These are phyloP conservation scores for Monomorium pharaonis DNA, from an alignment of 1,140 invertebrate genomes.

Conservation along the genomic window DNA sequence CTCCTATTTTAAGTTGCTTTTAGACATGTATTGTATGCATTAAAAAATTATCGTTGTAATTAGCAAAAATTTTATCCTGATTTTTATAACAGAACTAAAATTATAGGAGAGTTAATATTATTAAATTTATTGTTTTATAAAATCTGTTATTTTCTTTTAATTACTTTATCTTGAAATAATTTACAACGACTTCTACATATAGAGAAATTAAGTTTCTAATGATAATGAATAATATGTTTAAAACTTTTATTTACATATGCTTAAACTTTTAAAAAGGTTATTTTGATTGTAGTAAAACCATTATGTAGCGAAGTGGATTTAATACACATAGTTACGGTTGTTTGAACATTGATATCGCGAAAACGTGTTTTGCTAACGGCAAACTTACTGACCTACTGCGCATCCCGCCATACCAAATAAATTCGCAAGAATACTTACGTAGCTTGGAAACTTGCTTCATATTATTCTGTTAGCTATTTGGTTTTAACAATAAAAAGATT, in stretches of 20 bases:
- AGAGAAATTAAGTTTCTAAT: conserved; percentile 10
- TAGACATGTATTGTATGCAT: neutral
- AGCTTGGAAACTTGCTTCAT: neutral
- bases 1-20: neutral
- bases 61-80: neutral
- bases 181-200: no score
- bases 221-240: conserved; percentile 9
- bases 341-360: conserved; percentile 53
- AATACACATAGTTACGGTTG: conserved; percentile 42
- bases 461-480: neutral
- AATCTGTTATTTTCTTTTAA: neutral
- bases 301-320: neutral
- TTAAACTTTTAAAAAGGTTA: neutral
- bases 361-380: conserved; percentile 77
- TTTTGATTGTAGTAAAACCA: neutral
- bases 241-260: neutral
- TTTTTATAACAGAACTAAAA: conserved; percentile 10
- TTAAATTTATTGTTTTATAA: neutral
- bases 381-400: conserved; percentile 78
- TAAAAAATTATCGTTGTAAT: neutral
- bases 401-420: conserved; percentile 3
- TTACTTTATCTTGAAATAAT: neutral
- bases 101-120: neutral
- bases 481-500: neutral
- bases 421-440: neutral